Conservation (phyloP, 1,140 invertebrate species). For the Neodiprion fabricii region DNA sequence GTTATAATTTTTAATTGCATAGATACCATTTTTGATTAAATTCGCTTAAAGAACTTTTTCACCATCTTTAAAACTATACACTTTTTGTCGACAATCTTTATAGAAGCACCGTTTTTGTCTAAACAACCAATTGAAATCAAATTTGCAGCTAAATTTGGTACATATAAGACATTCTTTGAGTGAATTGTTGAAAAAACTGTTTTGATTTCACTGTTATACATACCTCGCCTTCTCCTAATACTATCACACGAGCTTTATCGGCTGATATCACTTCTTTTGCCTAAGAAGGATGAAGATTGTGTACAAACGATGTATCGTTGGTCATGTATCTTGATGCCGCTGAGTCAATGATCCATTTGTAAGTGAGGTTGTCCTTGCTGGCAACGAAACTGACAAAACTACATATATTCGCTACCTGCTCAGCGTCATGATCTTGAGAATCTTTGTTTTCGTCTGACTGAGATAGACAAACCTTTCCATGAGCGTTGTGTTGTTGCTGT, state of each 20-base stretch:
- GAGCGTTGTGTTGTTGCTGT: no score
- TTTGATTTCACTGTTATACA: neutral
- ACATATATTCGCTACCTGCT: neutral
- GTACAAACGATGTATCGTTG: neutral
- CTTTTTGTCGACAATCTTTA: neutral
- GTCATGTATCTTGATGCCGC: neutral
- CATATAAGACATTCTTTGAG: neutral
- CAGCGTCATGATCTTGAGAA: no score
- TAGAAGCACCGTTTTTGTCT: no score
- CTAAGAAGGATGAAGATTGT: neutral
- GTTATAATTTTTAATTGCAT: neutral
- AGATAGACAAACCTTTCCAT: no score
- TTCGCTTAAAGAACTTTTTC: neutral
- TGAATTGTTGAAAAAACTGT: neutral
- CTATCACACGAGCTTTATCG: neutral
- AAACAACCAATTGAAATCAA: neutral
- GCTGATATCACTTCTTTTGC: neutral
- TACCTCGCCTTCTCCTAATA: neutral
- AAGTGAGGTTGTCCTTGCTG: conserved; percentile 3
- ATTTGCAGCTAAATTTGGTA: neutral
- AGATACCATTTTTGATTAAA: neutral
- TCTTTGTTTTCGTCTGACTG: no score
- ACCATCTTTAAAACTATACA: neutral
- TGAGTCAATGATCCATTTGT: neutral
- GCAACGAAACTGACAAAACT: neutral